phyloP scores from a whole-genome alignment of 2,113 vertebrate species.

The Balaeniceps rex region DNA sequence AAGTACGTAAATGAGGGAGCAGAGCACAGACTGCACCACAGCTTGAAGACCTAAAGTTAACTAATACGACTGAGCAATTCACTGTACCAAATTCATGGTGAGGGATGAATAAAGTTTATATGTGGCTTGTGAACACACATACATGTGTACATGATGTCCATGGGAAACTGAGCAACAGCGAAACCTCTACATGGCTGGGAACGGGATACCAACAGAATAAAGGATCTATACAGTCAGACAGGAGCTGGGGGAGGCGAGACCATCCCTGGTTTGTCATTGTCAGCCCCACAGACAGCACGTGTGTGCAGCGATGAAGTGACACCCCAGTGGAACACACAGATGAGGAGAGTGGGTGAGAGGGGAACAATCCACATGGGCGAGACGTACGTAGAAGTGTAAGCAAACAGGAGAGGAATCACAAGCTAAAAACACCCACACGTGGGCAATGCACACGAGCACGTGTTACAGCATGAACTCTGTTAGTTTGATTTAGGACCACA shows the following conservation, averaged over 20 bases:
- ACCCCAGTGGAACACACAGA: neutral
- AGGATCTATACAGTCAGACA: no score
- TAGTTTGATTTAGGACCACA: neutral
- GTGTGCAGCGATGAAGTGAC: neutral
- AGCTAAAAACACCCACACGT: no score
- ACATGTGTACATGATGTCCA: rapidly evolving
- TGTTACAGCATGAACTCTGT: neutral
- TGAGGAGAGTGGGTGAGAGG: neutral
- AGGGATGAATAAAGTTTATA: neutral
- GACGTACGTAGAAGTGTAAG: neutral
- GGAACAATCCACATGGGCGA: neutral
- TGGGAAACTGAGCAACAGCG: neutral
- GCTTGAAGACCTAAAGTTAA: neutral
- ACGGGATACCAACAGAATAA: neutral
- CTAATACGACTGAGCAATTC: neutral
- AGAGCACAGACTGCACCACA: neutral
- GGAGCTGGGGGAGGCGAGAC: neutral
- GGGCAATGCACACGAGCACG: rapidly evolving
- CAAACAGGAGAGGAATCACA: neutral
- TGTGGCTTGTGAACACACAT: neutral
- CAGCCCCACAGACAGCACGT: neutral
- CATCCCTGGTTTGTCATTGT: neutral
- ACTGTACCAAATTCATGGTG: no score
- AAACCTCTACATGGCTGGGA: neutral
- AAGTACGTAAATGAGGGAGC: neutral